Evolutionary conservation across 2,888 invertebrate species (phyloP).

Genomic region (Dichetophora obliterata): DNA sequence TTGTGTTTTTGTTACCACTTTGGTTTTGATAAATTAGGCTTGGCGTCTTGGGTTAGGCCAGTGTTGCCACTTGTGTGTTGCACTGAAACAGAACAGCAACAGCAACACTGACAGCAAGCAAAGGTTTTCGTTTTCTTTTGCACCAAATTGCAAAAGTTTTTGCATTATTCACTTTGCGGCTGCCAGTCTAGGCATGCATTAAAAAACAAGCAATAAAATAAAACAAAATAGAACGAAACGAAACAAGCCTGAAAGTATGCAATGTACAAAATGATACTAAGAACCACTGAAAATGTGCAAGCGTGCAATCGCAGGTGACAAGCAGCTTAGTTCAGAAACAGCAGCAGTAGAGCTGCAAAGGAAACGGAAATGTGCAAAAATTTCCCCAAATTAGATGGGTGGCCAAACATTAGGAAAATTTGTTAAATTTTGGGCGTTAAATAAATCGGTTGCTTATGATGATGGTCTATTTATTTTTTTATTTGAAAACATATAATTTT

Average conservation of each 20-base stretch:
- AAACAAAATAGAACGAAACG: constrained; percentile 32
- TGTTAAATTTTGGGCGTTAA: neutral
- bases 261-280: constrained; percentile 33
- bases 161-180: constrained; percentile 65
- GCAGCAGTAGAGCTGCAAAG: constrained; percentile 42
- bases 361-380: constrained; percentile 51
- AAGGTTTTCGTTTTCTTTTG: constrained; percentile 3
- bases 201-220: constrained; percentile 32
- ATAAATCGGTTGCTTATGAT: too few species aligned
- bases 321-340: too few species aligned
- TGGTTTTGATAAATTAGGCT: constrained; percentile 67
- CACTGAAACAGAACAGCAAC: constrained; percentile 34
- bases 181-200: constrained; percentile 54
- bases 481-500: neutral
- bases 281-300: constrained; percentile 55
- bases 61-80: constrained; percentile 46
- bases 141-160: constrained; percentile 62
- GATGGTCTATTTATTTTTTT: constrained; percentile 13
- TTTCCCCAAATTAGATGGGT: constrained; percentile 51
- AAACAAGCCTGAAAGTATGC: constrained; percentile 41
- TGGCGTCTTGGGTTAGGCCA: constrained; percentile 59
- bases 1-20: neutral
- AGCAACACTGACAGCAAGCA: constrained; percentile 28
- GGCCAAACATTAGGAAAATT: constrained; percentile 45
- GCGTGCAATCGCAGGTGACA: constrained; percentile 50